A percentile compares a stretch with the other conserved stretches of the same genome.
Evolutionary conservation across 1,140 invertebrate species (phyloP).

Genomic region (Hydropsyche tenuis): DNA sequence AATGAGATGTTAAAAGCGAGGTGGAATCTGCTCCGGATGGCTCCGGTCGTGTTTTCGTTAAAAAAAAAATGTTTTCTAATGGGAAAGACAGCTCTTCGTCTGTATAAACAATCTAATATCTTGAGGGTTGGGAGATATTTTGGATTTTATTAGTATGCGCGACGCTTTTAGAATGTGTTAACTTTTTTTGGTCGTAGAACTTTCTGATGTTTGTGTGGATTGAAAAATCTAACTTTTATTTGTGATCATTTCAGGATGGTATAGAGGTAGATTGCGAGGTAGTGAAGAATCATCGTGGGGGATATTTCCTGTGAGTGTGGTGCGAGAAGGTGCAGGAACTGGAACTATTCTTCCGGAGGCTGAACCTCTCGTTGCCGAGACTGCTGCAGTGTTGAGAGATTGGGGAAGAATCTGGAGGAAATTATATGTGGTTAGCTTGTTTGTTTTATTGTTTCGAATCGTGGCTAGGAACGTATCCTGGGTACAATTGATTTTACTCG

Average conservation of each 20-base stretch:
- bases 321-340: conserved; percentile 57
- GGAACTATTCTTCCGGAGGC: conserved; percentile 70
- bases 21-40: no score
- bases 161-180: conserved; percentile 7
- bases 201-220: no score
- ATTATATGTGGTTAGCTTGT: conserved; percentile 79
- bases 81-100: neutral
- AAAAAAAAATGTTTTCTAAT: no score
- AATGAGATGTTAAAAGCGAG: no score
- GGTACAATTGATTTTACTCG: neutral
- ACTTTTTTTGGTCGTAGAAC: no score
- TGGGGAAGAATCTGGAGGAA: conserved; percentile 93
- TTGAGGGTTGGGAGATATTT: neutral
- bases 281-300: conserved; percentile 79
- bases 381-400: conserved; percentile 89
- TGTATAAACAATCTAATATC: neutral
- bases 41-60: no score
- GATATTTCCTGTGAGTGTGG: conserved; percentile 74
- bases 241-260: conserved; percentile 74
- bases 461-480: neutral
- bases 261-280: conserved; percentile 74
- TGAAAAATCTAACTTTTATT: no score
- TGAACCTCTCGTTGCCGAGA: conserved; percentile 88
- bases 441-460: neutral
- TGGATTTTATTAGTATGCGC: neutral